Conservation (phyloP, 2,113 vertebrate genomes). For the Hippocampus abdominalis region DNA sequence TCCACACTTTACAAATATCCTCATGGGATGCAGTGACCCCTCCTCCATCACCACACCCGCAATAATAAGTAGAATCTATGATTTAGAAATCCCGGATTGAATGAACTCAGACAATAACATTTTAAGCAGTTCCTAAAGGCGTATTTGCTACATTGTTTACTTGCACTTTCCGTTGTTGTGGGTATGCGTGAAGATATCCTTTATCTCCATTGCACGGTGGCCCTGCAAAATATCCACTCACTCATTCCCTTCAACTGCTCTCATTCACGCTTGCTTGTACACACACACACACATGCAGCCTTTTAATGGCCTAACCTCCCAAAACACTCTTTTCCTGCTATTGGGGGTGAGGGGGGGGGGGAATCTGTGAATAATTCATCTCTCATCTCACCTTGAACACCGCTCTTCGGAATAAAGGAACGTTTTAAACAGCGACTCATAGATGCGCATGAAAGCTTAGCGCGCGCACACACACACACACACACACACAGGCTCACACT, state of each 20-base stretch:
- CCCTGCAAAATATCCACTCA: constrained; percentile 53
- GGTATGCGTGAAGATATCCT: constrained; percentile 41
- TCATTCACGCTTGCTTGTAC: constrained; percentile 21
- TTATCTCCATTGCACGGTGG: constrained; percentile 39
- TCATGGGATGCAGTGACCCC: too few species aligned
- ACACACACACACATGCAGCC: constrained; percentile 21
- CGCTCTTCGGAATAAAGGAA: constrained; percentile 61
- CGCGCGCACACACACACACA: constrained; percentile 15
- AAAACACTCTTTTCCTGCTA: constrained; percentile 60
- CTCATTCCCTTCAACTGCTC: constrained; percentile 25
- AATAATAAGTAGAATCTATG: too few species aligned
- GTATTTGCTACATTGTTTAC: constrained; percentile 43
- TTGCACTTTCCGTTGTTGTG: constrained; percentile 53
- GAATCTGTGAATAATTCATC: constrained; percentile 69
- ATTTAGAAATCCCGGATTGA: neutral
- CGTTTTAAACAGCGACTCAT: constrained; percentile 60
- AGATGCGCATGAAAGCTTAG: constrained; percentile 32
- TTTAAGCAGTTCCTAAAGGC: constrained; percentile 47
- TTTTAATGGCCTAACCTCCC: constrained; percentile 59
- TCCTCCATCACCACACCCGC: too few species aligned
- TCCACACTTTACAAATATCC: too few species aligned
- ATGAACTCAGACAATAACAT: constrained; percentile 24
- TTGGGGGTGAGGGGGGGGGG: neutral
- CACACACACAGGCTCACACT: constrained; percentile 16
- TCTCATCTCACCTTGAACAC: constrained; percentile 66